Conservation (phyloP, 2,797 vertebrate species). For the Denticeps clupeoides region DNA sequence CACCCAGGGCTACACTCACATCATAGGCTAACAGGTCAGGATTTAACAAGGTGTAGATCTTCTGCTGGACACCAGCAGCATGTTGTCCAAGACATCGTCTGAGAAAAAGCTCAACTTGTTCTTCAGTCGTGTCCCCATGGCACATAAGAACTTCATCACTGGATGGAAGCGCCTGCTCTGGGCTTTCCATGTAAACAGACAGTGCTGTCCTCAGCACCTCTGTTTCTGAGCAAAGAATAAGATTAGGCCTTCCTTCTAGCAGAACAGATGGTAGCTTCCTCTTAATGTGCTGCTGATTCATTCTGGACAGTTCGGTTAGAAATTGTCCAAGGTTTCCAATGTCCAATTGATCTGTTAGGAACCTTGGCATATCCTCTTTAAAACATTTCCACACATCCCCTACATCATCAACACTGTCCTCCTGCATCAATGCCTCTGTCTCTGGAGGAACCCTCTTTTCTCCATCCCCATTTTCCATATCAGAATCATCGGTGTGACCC, state of each 20-base stretch:
- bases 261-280: slow-evolving; percentile 43
- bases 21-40: slow-evolving; percentile 60
- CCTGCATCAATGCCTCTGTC: not conserved
- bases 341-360: slow-evolving; percentile 45
- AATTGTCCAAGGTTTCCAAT: slow-evolving; percentile 43
- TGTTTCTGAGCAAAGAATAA: slow-evolving; percentile 47
- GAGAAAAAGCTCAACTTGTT: slow-evolving; percentile 64
- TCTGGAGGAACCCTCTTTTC: not conserved
- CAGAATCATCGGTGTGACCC: slow-evolving; percentile 17
- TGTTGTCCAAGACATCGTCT: slow-evolving; percentile 45
- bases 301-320: slow-evolving; percentile 44
- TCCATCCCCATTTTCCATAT: slow-evolving; percentile 11
- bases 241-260: slow-evolving; percentile 54
- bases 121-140: slow-evolving; percentile 51
- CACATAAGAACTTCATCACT: slow-evolving; percentile 62
- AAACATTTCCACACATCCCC: slow-evolving; percentile 53
- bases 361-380: slow-evolving; percentile 37
- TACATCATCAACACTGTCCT: slow-evolving; percentile 20
- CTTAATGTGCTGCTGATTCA: slow-evolving; percentile 28
- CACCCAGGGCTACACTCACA: slow-evolving; percentile 52
- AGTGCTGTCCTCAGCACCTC: slow-evolving; percentile 52
- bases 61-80: slow-evolving; percentile 27
- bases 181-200: slow-evolving; percentile 44
- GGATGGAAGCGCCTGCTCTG: slow-evolving; percentile 47
- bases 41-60: slow-evolving; percentile 57